Percentiles rank a stretch among this genome's conserved stretches.
Evolutionary conservation across 2,888 invertebrate species (phyloP).

Genomic region (Amphipoea oculea): DNA sequence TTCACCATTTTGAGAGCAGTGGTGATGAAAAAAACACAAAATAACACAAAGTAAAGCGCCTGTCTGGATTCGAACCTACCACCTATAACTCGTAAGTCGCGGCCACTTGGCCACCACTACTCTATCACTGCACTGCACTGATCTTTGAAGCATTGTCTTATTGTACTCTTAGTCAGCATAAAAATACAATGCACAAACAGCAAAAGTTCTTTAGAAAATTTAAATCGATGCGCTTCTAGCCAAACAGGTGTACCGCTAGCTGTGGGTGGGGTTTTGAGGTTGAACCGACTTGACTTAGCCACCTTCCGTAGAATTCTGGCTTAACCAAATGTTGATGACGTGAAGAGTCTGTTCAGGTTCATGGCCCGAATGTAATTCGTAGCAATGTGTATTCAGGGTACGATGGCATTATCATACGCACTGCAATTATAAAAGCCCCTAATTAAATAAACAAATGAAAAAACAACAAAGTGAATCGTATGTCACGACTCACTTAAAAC

Average conservation of each 20-base stretch:
- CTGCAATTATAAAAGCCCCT: neutral
- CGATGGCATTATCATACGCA: neutral
- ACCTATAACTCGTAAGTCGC: no score
- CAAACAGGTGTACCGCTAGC: neutral
- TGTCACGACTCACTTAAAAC: neutral
- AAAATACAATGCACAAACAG: neutral
- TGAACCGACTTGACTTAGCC: neutral
- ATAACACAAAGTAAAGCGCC: no score
- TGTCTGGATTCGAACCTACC: no score
- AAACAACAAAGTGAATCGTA: neutral
- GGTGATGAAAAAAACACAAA: no score
- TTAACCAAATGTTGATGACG: neutral
- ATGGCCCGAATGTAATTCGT: neutral
- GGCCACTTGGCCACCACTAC: no score
- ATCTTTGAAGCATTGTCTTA: neutral
- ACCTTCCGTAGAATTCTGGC: neutral
- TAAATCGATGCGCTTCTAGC: constrained; percentile 21
- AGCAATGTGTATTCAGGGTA: neutral
- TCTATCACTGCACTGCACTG: no score
- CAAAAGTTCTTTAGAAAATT: constrained; percentile 5
- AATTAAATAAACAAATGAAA: neutral
- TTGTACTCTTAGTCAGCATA: neutral
- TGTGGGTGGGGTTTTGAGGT: neutral
- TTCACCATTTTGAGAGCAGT: no score
- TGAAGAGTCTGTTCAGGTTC: neutral